Evolutionary conservation across 2,797 vertebrate species (phyloP).

Genomic region (Luscinia luscinia): DNA sequence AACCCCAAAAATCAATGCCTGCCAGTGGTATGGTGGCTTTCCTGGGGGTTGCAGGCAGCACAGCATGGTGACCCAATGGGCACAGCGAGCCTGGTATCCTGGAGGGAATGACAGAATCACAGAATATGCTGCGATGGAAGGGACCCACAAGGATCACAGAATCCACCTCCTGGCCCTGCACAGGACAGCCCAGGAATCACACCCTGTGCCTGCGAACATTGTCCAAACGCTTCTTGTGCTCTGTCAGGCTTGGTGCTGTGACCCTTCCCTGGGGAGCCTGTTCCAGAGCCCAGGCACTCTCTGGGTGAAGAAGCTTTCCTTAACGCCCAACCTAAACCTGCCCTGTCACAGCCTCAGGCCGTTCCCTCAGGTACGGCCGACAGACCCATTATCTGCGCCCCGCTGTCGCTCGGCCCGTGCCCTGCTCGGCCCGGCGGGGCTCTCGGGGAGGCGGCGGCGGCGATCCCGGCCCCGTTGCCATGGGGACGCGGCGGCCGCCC

Average conservation of each 20-base stretch:
- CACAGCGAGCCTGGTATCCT: not conserved
- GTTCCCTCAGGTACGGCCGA: no score
- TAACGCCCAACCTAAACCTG: not conserved
- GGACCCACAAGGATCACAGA: not conserved
- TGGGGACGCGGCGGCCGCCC: not conserved
- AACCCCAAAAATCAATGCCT: fast-evolving
- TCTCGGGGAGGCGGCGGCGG: not conserved
- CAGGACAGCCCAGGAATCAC: not conserved
- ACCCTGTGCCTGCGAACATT: fast-evolving
- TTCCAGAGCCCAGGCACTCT: not conserved
- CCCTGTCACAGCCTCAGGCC: not conserved
- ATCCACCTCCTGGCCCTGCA: not conserved
- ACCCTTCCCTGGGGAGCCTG: not conserved
- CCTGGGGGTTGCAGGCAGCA: not conserved
- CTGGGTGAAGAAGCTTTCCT: not conserved
- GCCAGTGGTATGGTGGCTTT: no score
- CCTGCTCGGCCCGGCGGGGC: not conserved
- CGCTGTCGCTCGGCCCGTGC: not conserved
- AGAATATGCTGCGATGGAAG: not conserved
- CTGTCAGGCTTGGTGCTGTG: not conserved
- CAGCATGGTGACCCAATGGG: not conserved
- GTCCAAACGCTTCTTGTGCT: not conserved
- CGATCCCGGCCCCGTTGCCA: not conserved
- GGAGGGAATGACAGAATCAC: not conserved
- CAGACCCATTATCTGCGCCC: no score